Evolutionary conservation across 1,140 invertebrate genomes (phyloP).

Genomic region (Papilio xuthus): DNA sequence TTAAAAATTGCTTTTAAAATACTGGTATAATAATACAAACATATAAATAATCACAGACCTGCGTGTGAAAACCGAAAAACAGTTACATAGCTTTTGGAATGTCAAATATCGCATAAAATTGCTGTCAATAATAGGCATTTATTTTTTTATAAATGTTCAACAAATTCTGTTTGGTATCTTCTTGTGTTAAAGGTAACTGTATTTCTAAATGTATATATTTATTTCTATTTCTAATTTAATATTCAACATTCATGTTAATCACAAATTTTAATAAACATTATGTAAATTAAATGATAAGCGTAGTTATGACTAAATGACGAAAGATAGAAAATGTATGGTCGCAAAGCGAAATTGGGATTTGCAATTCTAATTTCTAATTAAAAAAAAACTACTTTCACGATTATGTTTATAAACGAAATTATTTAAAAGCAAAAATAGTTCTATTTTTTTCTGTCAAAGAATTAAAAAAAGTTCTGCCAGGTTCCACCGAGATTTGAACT

Average conservation of each 20-base stretch:
- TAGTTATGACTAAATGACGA: background rate
- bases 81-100: conserved; percentile 2
- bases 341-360: background rate
- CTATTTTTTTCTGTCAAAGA: background rate
- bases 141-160: background rate
- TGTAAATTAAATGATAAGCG: background rate
- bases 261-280: background rate
- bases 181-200: background rate
- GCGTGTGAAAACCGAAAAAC: background rate
- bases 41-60: conserved; percentile 22
- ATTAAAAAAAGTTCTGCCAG: background rate
- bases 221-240: background rate
- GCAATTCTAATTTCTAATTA: background rate
- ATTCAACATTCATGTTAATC: background rate
- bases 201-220: background rate
- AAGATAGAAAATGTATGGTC: background rate
- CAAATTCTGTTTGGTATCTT: background rate
- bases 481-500: conserved; percentile 40
- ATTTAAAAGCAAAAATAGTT: background rate
- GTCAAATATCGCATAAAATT: conserved; percentile 2
- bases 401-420: background rate
- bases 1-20: conserved; percentile 8
- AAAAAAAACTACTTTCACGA: background rate
- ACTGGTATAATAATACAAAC: conserved; percentile 22
- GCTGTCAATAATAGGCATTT: background rate